Base-by-base conservation (phyloP, 2,797 vertebrate genomes). In the Bucorvus abyssinicus region DNA sequence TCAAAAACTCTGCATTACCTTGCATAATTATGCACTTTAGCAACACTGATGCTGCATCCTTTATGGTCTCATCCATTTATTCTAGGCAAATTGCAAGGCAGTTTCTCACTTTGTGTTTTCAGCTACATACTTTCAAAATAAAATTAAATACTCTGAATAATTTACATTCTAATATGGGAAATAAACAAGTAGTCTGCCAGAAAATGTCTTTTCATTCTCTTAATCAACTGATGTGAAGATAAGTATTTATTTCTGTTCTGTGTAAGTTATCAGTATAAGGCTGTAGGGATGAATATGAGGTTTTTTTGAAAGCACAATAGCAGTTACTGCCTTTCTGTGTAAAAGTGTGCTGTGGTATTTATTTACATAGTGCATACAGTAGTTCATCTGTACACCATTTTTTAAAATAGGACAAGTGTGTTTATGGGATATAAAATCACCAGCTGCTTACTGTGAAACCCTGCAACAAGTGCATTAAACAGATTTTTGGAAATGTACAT, bases 381-480 rank as follows among this genome's bases (percentile, higher is more conserved):
- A 30, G 23, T 17, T 89, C 61, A 44, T 56, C 50, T 3, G 0
- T 17, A 38, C 12, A 49, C 9, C 4, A 10, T n/a, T 57, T 70
- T 60, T 65, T 12, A 50, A 94, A 94, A 77, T 70, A 92, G 65
- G 68, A 27, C 77, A 84, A 69, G 64, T 91, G 76, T 91, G 34
- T 89, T 94, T 89, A 55, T 26, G 61, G 61, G 55, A 29, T 87
- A 45, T 61, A 53, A 91, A 81, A 76, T 80, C 73, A 65, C 50
- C 88, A 92, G 71, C 75, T 96, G 80, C 71, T 91, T 50, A 45
- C 22, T 53, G 36, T 36, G 76, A 55, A 90, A 57, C 77, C 40
- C 40, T 57, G 40, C 68, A 92, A 90, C 36, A 80, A 87, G 24
- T 69, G 52, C 63, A 81, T 92, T 96, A 86, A 83, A 91, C 74